A percentile compares a stretch with the other conserved stretches of the same genome.
Evolutionary conservation across 2,113 vertebrate genomes (phyloP).

Genomic region (Chamaetylas fuelleborni): DNA sequence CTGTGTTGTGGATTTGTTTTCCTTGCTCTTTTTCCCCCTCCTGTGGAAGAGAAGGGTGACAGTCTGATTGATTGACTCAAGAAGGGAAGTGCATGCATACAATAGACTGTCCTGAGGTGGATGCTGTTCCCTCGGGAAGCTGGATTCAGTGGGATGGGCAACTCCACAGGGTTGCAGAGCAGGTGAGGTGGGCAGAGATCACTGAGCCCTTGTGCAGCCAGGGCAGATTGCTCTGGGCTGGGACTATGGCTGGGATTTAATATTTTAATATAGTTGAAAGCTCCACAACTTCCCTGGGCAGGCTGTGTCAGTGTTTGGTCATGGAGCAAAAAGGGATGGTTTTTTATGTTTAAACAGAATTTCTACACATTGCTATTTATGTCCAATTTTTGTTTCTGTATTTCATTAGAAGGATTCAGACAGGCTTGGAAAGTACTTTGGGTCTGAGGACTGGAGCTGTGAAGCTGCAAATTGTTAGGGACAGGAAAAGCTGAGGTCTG

Average conservation of each 20-base stretch:
- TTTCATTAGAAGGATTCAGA: neutral
- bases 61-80: neutral
- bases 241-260: neutral
- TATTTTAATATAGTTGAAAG: neutral
- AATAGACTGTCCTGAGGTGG: neutral
- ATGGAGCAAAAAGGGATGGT: neutral
- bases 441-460: neutral
- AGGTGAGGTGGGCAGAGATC: neutral
- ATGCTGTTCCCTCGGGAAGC: neutral
- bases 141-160: neutral
- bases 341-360: neutral
- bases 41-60: neutral
- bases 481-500: neutral
- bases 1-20: too few species aligned
- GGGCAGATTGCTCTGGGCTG: neutral
- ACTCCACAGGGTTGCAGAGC: neutral
- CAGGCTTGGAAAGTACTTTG: neutral
- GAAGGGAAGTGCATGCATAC: accelerated
- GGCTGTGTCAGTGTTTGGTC: neutral
- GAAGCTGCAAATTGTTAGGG: neutral
- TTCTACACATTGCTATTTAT: neutral
- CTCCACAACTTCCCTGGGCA: neutral
- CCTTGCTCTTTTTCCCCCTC: too few species aligned
- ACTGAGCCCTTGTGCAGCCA: accelerated
- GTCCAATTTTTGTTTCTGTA: neutral